Conservation (phyloP, 1,140 invertebrate species). For the Portunus trituberculatus region DNA sequence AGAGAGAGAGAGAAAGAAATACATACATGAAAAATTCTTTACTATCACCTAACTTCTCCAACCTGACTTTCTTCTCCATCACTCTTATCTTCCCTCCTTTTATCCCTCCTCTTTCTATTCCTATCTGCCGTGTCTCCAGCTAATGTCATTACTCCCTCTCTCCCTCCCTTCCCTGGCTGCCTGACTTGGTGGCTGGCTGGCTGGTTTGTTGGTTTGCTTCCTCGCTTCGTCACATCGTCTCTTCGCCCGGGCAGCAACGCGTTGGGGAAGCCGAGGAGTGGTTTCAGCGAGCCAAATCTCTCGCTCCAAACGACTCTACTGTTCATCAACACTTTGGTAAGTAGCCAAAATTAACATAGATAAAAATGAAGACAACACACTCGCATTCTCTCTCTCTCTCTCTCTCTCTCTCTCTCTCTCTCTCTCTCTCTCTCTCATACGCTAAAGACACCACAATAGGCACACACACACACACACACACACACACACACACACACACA, state of each 20-base stretch:
- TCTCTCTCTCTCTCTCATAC: too few relatives aligned
- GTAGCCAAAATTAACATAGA: conserved; percentile 28
- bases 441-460: too few relatives aligned
- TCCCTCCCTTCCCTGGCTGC: background rate
- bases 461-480: too few relatives aligned
- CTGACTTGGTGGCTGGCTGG: too few relatives aligned
- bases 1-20: too few relatives aligned
- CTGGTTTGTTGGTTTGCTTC: background rate
- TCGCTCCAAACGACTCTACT: conserved; percentile 91
- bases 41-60: too few relatives aligned
- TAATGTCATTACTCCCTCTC: background rate
- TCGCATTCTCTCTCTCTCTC: background rate
- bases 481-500: too few relatives aligned
- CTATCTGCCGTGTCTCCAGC: background rate
- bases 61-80: too few relatives aligned
- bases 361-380: background rate
- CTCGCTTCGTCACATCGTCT: background rate
- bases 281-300: conserved; percentile 90
- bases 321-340: conserved; percentile 92
- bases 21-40: too few relatives aligned
- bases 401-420: too few relatives aligned
- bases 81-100: background rate
- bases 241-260: conserved; percentile 79
- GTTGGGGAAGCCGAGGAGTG: conserved; percentile 92
- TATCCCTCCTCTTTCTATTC: background rate